Conservation (phyloP, 2,888 invertebrate genomes). For the Netelia melanura region DNA sequence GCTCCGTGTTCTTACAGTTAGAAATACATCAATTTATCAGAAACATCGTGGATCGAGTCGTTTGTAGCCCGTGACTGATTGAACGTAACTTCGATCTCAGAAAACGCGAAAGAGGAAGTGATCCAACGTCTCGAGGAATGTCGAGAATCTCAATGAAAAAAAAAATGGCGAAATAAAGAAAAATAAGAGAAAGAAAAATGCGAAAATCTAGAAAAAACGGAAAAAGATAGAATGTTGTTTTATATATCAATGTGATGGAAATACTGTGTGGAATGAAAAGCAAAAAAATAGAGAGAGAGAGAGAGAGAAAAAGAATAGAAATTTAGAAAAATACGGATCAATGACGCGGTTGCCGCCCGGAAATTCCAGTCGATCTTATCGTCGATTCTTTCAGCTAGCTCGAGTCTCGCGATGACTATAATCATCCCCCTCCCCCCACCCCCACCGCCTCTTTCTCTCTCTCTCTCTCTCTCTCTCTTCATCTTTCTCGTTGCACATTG, state of each 20-base stretch:
- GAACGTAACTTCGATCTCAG: slow-evolving; percentile 30
- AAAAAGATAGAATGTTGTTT: slow-evolving; percentile 1
- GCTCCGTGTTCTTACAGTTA: slow-evolving; percentile 40
- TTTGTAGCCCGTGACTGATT: slow-evolving; percentile 63
- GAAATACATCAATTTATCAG: slow-evolving; percentile 60
- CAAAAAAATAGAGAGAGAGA: slow-evolving; percentile 3
- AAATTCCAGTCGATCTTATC: slow-evolving; percentile 78
- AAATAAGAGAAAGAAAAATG: slow-evolving; percentile 9
- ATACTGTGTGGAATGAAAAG: not conserved
- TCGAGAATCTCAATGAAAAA: slow-evolving; percentile 23
- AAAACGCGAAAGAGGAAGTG: not conserved
- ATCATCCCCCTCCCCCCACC: not conserved
- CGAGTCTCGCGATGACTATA: slow-evolving; percentile 46
- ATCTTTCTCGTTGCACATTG: slow-evolving; percentile 41
- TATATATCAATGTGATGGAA: slow-evolving; percentile 8
- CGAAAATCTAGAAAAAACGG: too few relatives aligned
- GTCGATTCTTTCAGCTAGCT: slow-evolving; percentile 51
- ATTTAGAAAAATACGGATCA: slow-evolving; percentile 41
- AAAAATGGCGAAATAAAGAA: slow-evolving; percentile 1
- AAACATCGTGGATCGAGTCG: slow-evolving; percentile 37
- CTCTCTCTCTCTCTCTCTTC: not conserved
- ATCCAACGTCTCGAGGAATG: not conserved
- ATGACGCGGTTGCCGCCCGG: slow-evolving; percentile 72
- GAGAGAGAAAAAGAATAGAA: slow-evolving; percentile 41
- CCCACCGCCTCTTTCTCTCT: not conserved